These are phyloP conservation scores for Pteromalus puparum DNA, from an alignment of 1,140 invertebrate species.

Conservation along the genomic window DNA sequence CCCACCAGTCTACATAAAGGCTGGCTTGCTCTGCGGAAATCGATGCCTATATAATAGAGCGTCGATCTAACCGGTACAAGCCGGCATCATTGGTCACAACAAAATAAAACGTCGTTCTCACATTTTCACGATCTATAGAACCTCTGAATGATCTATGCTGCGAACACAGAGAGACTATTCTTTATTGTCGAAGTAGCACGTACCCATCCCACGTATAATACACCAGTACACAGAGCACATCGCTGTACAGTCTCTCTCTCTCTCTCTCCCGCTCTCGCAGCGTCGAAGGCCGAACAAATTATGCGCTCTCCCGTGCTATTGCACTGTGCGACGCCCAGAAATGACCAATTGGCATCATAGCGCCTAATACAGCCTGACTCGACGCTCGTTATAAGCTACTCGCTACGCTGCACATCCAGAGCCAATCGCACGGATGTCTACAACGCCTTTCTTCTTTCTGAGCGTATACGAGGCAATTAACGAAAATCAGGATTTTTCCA, in stretches of 20 bases:
- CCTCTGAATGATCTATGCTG: no score
- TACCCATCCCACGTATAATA: no score
- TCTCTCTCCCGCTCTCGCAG: not conserved
- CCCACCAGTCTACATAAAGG: not conserved
- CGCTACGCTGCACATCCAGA: not conserved
- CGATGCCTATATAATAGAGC: not conserved
- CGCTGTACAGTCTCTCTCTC: no score
- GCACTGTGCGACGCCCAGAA: not conserved
- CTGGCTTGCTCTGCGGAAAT: not conserved
- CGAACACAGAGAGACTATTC: no score
- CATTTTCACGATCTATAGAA: no score
- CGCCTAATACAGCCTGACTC: not conserved
- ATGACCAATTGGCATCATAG: not conserved
- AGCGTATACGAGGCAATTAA: no score
- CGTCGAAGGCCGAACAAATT: slow-evolving; percentile 31
- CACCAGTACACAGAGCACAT: no score
- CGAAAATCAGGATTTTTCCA: no score
- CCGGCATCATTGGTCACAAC: not conserved
- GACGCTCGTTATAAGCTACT: not conserved
- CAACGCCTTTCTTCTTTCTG: not conserved
- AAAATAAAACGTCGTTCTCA: not conserved
- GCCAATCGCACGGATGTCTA: not conserved
- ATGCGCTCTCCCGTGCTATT: not conserved
- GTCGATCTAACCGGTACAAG: not conserved
- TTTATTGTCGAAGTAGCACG: no score